Conservation (phyloP, 1,140 invertebrate genomes). For the Drosophila sturtevanti region DNA sequence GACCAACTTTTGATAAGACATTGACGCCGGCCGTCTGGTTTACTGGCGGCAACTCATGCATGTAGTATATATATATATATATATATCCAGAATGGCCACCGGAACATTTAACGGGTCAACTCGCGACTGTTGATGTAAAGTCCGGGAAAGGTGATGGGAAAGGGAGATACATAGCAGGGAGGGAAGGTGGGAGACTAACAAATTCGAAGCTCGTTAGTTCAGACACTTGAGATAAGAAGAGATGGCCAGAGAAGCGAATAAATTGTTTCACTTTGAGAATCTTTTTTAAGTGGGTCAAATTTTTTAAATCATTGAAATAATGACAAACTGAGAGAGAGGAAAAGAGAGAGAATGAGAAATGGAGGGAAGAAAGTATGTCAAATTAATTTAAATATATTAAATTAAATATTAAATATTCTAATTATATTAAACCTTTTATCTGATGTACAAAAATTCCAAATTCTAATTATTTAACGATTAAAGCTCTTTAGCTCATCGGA, state of each 20-base stretch:
- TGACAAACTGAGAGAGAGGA: background rate
- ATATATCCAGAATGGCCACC: conserved; percentile 46
- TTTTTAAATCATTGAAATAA: background rate
- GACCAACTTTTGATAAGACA: conserved; percentile 76
- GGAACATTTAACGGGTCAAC: conserved; percentile 76
- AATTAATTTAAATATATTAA: background rate
- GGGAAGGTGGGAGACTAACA: conserved; percentile 40
- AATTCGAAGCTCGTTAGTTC: conserved; percentile 74
- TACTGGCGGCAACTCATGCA: background rate
- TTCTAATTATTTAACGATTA: too few relatives aligned
- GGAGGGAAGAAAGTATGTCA: background rate
- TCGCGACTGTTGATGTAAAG: conserved; percentile 48
- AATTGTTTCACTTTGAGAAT: conserved; percentile 47
- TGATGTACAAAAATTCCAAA: too few relatives aligned
- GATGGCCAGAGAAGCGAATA: conserved; percentile 51
- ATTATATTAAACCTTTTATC: too few relatives aligned
- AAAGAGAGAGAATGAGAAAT: background rate
- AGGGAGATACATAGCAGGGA: too few relatives aligned
- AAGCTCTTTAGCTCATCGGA: too few relatives aligned
- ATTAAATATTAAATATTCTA: background rate
- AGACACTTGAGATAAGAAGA: conserved; percentile 72
- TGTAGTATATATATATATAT: too few relatives aligned
- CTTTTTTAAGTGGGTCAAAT: conserved; percentile 41
- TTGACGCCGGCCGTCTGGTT: conserved; percentile 59
- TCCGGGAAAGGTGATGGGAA: background rate